Evolutionary conservation across 2,888 invertebrate species (phyloP).

Genomic region (Oscheius sp.): DNA sequence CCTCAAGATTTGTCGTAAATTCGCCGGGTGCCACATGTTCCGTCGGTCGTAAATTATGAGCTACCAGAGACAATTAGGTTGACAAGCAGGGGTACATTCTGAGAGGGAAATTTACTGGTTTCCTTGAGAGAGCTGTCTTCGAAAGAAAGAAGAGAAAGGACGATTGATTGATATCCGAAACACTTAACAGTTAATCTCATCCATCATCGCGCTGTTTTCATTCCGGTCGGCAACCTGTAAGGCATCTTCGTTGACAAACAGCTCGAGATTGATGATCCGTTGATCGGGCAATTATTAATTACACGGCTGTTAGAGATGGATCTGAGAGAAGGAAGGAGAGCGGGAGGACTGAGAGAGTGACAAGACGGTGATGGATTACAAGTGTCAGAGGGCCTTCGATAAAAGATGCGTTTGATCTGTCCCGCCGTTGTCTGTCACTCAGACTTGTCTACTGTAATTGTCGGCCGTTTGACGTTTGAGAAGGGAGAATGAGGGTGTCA

Average conservation of each 20-base stretch:
- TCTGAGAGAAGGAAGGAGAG: conserved; percentile 13
- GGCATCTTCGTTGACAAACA: conserved; percentile 23
- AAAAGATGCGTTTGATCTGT: conserved; percentile 44
- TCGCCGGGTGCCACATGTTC: conserved; percentile 6
- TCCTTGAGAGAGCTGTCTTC: too few relatives aligned
- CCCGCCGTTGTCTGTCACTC: conserved; percentile 38
- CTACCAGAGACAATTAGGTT: conserved; percentile 4
- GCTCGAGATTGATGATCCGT: conserved; percentile 24
- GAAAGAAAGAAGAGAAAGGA: too few relatives aligned
- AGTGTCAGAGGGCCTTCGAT: conserved; percentile 45
- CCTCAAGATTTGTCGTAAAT: conserved; percentile 3
- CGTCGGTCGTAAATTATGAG: conserved; percentile 8
- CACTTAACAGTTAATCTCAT: too few relatives aligned
- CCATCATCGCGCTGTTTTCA: not conserved
- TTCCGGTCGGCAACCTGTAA: too few relatives aligned
- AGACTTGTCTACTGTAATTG: conserved; percentile 42
- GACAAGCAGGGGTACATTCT: not conserved
- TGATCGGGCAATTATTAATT: conserved; percentile 31
- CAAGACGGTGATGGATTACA: conserved; percentile 40
- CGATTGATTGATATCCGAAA: too few relatives aligned
- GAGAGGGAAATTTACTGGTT: too few relatives aligned
- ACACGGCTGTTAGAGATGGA: conserved; percentile 9
- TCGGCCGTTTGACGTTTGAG: conserved; percentile 17
- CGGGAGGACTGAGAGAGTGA: conserved; percentile 4
- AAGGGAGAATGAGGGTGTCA: not conserved